phyloP scores from a whole-genome alignment of 2,888 invertebrate species.

The Chloroclystis v-ata region DNA sequence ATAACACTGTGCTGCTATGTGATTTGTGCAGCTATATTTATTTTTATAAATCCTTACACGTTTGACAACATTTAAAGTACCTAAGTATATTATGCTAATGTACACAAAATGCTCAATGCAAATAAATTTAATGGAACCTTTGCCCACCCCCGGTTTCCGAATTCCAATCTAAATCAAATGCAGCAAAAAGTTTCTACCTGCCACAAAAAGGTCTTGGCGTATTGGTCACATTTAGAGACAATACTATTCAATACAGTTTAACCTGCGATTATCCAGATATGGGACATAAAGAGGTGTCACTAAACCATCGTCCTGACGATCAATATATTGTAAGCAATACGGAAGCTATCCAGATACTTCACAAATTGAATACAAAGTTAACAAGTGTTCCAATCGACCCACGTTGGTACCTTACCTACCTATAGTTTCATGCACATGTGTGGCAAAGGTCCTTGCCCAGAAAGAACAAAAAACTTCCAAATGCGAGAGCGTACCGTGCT shows the following conservation, averaged over 20 bases:
- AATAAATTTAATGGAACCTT: no score
- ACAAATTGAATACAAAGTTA: conserved; percentile 26
- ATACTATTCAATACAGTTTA: conserved; percentile 49
- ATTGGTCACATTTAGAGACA: conserved; percentile 49
- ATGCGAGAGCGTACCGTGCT: conserved; percentile 52
- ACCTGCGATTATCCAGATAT: conserved; percentile 59
- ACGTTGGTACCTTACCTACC: background rate
- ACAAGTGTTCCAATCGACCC: conserved; percentile 13
- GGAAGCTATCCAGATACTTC: conserved; percentile 58
- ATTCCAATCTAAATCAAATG: conserved; percentile 57
- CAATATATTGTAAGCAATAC: conserved; percentile 66
- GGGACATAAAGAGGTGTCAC: conserved; percentile 56
- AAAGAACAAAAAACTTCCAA: conserved; percentile 42
- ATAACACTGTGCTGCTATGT: no score
- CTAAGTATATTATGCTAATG: no score
- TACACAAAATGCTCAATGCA: no score
- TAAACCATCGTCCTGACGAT: conserved; percentile 55
- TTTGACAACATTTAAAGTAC: no score
- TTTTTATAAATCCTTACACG: no score
- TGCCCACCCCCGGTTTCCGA: conserved; percentile 28
- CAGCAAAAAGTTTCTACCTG: conserved; percentile 70
- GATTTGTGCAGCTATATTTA: no score
- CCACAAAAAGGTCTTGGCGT: conserved; percentile 50
- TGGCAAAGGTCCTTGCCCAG: conserved; percentile 37
- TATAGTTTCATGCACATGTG: conserved; percentile 25